Conservation (phyloP, 2,888 invertebrate species). For the Euclidia mi region DNA sequence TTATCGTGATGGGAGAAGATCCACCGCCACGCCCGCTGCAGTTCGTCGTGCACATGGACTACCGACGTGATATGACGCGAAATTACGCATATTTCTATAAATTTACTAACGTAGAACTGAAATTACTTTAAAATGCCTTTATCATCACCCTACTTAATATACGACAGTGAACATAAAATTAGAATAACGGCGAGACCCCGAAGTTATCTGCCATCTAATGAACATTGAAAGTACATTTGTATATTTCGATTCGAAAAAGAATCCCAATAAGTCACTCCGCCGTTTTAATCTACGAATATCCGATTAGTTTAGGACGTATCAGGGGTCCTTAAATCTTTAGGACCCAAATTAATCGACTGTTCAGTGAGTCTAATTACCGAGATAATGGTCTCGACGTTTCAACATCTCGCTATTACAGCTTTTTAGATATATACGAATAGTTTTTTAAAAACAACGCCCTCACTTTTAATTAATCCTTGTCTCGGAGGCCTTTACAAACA, state of each 20-base stretch:
- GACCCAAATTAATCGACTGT: conserved; percentile 58
- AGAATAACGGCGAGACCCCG: conserved; percentile 15
- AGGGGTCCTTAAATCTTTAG: conserved; percentile 55
- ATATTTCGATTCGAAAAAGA: conserved; percentile 48
- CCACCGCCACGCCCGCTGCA: background rate
- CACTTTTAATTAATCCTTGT: too few species aligned
- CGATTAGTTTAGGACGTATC: conserved; percentile 58
- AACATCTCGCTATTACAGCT: conserved; percentile 44
- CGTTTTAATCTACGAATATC: conserved; percentile 56
- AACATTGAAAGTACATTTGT: conserved; percentile 48
- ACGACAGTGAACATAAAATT: conserved; percentile 25
- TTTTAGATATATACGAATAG: too few species aligned
- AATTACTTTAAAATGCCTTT: conserved; percentile 18
- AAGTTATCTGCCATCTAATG: conserved; percentile 40
- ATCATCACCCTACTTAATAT: background rate
- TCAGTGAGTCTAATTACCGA: conserved; percentile 55
- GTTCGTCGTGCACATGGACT: too few species aligned
- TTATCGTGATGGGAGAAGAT: conserved; percentile 58
- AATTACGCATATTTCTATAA: conserved; percentile 16
- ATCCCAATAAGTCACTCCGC: conserved; percentile 57
- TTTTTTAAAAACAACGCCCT: too few species aligned
- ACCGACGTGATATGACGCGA: background rate
- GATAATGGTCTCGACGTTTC: conserved; percentile 48
- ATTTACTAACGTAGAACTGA: conserved; percentile 20
- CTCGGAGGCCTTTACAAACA: too few species aligned